A percentile compares a stretch with the other conserved stretches of the same genome.
Evolutionary conservation across 2,797 vertebrate genomes (phyloP).

Genomic region (Coccyzus lansbergi): DNA sequence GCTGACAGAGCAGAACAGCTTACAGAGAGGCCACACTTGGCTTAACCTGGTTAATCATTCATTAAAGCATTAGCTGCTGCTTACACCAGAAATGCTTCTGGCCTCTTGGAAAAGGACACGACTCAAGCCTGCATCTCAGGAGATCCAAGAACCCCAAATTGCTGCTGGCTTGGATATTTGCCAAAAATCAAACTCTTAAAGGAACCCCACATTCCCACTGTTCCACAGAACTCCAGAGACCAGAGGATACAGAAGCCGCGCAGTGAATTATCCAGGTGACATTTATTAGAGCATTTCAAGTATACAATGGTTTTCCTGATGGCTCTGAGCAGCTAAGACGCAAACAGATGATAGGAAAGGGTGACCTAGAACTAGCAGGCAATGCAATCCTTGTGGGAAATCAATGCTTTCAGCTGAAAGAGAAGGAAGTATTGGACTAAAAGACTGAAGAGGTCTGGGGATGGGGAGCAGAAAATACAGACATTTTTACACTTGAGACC

Average conservation of each 20-base stretch:
- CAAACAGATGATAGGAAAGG: conserved; percentile 11
- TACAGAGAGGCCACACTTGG: background rate
- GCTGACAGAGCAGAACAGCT: background rate
- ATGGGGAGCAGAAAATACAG: background rate
- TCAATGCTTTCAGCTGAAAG: background rate
- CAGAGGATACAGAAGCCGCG: conserved; percentile 9
- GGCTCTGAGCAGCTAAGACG: conserved; percentile 27
- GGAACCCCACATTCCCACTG: background rate
- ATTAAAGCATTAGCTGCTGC: background rate
- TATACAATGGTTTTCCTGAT: conserved; percentile 47
- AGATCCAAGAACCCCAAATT: background rate
- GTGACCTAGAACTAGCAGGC: conserved; percentile 6
- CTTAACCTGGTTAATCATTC: background rate
- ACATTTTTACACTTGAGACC: background rate
- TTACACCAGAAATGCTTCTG: background rate
- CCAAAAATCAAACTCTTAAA: background rate
- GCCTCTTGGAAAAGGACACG: background rate
- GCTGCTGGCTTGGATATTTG: background rate
- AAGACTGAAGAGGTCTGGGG: background rate
- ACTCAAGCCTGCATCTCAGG: background rate
- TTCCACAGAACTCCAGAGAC: background rate
- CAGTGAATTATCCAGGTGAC: conserved; percentile 26
- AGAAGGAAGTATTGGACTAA: background rate
- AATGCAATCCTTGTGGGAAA: background rate
- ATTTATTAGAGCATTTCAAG: conserved; percentile 70